A percentile compares a stretch with the other conserved stretches of the same genome.
Conservation (phyloP, 2,888 invertebrate genomes). For the Eurytoma adleriae region DNA sequence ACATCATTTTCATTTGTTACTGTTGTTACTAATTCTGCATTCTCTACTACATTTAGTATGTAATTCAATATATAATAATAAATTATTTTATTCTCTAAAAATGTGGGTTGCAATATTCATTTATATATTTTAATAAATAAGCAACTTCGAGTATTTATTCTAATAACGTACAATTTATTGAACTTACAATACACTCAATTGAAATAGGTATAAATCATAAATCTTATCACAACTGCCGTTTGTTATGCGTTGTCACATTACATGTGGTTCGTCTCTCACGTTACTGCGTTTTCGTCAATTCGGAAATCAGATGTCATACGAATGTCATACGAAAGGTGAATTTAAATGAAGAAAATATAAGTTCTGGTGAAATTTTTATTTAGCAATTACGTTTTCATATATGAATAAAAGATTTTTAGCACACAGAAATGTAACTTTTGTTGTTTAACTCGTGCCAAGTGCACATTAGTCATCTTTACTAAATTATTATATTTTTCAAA, state of each 20-base stretch:
- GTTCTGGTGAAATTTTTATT: slow-evolving; percentile 66
- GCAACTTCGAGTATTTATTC: slow-evolving; percentile 25
- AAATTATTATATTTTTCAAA: slow-evolving; percentile 54
- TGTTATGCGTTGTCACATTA: slow-evolving; percentile 29
- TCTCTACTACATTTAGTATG: slow-evolving; percentile 32
- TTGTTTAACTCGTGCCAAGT: slow-evolving; percentile 6
- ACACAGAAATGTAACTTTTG: slow-evolving; percentile 48
- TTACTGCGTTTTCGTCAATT: not conserved
- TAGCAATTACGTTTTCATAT: slow-evolving; percentile 67
- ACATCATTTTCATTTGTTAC: slow-evolving; percentile 1
- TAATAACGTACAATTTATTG: slow-evolving; percentile 58
- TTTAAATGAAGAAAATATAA: slow-evolving; percentile 35
- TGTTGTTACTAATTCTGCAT: not conserved
- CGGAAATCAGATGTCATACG: slow-evolving; percentile 18
- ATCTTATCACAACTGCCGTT: slow-evolving; percentile 47
- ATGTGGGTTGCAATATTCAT: slow-evolving; percentile 3
- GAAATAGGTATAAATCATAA: slow-evolving; percentile 44
- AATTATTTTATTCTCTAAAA: slow-evolving; percentile 57
- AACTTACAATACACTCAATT: slow-evolving; percentile 57
- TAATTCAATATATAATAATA: slow-evolving; percentile 57
- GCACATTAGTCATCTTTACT: slow-evolving; percentile 29
- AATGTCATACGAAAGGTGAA: slow-evolving; percentile 34
- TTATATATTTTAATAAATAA: slow-evolving; percentile 24
- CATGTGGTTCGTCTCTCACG: slow-evolving; percentile 27
- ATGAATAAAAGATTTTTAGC: slow-evolving; percentile 69